A percentile compares a stretch with the other conserved stretches of the same genome.
Evolutionary conservation across 2,797 vertebrate genomes (phyloP).

Genomic region (Etheostoma perlongum): DNA sequence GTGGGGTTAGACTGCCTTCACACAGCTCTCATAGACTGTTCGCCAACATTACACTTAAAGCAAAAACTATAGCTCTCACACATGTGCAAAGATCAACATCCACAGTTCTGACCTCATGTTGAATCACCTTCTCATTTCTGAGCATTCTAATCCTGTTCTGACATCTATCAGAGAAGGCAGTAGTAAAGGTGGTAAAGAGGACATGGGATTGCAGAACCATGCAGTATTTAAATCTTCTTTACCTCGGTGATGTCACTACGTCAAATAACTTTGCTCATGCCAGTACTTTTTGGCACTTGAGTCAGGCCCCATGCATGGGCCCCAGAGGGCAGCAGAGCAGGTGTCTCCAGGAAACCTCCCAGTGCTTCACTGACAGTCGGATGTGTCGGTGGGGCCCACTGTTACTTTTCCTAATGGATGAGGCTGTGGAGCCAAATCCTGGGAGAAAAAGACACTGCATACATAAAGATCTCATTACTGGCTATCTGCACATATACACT

Average conservation of each 20-base stretch:
- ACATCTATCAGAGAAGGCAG: constrained; percentile 59
- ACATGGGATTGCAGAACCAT: constrained; percentile 61
- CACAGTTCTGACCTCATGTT: constrained; percentile 37
- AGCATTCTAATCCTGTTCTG: constrained; percentile 47
- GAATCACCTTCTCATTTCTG: constrained; percentile 41
- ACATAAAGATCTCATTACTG: constrained; percentile 75
- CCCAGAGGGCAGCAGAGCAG: constrained; percentile 51
- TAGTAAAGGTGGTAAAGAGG: constrained; percentile 47
- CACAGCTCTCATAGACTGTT: too few relatives aligned
- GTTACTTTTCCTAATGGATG: constrained; percentile 47
- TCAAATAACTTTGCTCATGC: constrained; percentile 60
- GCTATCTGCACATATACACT: constrained; percentile 58
- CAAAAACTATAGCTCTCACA: constrained; percentile 17
- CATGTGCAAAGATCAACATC: constrained; percentile 36
- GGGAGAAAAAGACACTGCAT: constrained; percentile 36
- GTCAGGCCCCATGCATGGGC: constrained; percentile 37
- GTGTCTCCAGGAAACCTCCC: constrained; percentile 69
- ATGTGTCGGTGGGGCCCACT: constrained; percentile 56
- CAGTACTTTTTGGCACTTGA: constrained; percentile 39
- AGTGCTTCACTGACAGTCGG: constrained; percentile 53
- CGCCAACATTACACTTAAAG: constrained; percentile 1
- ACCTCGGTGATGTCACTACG: constrained; percentile 61
- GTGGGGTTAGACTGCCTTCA: too few relatives aligned
- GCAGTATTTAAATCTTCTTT: constrained; percentile 55
- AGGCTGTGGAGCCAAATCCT: constrained; percentile 32